phyloP scores from a whole-genome alignment of 2,797 vertebrate species.

The Bovichtus diacanthus region DNA sequence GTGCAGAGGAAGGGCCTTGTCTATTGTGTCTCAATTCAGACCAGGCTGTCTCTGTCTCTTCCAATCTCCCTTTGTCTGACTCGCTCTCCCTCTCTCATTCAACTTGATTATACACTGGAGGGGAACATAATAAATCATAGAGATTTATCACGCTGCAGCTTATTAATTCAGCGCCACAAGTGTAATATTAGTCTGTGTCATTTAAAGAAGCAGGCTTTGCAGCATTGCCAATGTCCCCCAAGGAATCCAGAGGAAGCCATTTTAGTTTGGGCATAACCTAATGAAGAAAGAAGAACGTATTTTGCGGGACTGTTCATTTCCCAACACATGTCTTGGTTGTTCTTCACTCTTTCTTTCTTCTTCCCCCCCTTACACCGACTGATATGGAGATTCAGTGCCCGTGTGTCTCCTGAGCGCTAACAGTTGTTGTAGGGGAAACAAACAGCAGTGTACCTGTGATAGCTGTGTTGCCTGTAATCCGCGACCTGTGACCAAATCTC shows the following conservation, averaged over 20 bases:
- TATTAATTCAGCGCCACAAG: conserved; percentile 84
- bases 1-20: conserved; percentile 50
- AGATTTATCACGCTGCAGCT: conserved; percentile 80
- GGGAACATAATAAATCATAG: conserved; percentile 82
- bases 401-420: conserved; percentile 19
- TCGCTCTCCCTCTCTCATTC: conserved; percentile 52
- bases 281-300: background rate
- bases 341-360: conserved; percentile 12
- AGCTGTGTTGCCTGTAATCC: conserved; percentile 72
- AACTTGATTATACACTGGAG: conserved; percentile 81
- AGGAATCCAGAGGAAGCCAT: conserved; percentile 58
- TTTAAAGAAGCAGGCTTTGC: conserved; percentile 75
- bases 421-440: conserved; percentile 52
- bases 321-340: conserved; percentile 10
- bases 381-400: conserved; percentile 31
- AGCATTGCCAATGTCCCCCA: conserved; percentile 41
- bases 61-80: conserved; percentile 46
- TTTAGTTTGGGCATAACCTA: conserved; percentile 37
- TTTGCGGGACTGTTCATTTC: conserved; percentile 36
- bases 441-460: conserved; percentile 69
- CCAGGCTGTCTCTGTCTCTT: conserved; percentile 46
- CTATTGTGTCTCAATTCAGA: conserved; percentile 58
- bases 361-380: conserved; percentile 15
- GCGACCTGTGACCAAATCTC: conserved; percentile 80
- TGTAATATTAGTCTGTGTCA: conserved; percentile 77